These are phyloP conservation scores for Guaruba guarouba DNA, from an alignment of 2,113 vertebrate species.

Conservation along the genomic window DNA sequence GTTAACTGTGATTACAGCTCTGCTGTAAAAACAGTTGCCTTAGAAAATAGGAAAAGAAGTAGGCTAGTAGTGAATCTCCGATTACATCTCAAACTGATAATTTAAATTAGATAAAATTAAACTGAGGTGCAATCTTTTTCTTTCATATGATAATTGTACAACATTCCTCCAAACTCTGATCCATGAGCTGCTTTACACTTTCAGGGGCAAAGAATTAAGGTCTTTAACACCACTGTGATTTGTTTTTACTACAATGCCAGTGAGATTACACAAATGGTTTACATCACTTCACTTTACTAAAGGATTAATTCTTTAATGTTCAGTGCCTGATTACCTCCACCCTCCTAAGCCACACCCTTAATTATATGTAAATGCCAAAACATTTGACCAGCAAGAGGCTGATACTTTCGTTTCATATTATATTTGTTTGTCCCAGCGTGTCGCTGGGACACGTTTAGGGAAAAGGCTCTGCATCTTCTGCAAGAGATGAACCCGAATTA, in stretches of 20 bases:
- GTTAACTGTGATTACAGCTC: background rate
- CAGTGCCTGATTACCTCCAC: background rate
- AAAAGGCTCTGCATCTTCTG: background rate
- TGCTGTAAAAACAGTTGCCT: background rate
- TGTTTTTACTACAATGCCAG: background rate
- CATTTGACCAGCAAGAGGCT: background rate
- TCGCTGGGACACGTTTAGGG: background rate
- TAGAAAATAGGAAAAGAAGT: background rate
- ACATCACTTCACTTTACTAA: background rate
- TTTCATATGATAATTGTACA: background rate
- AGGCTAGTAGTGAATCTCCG: background rate
- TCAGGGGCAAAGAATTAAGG: background rate
- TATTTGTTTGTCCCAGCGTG: background rate
- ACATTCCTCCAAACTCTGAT: background rate
- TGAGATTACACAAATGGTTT: background rate
- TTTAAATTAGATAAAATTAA: background rate
- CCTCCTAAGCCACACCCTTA: background rate
- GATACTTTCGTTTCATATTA: background rate
- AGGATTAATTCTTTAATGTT: background rate
- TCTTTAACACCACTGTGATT: background rate
- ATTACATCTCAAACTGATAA: background rate
- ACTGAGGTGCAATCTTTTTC: background rate
- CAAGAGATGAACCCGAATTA: slow-evolving; percentile 6
- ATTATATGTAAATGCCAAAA: background rate
- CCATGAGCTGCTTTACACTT: background rate